Evolutionary conservation across 2,797 vertebrate species (phyloP).

Genomic region (Crypturellus tataupa): DNA sequence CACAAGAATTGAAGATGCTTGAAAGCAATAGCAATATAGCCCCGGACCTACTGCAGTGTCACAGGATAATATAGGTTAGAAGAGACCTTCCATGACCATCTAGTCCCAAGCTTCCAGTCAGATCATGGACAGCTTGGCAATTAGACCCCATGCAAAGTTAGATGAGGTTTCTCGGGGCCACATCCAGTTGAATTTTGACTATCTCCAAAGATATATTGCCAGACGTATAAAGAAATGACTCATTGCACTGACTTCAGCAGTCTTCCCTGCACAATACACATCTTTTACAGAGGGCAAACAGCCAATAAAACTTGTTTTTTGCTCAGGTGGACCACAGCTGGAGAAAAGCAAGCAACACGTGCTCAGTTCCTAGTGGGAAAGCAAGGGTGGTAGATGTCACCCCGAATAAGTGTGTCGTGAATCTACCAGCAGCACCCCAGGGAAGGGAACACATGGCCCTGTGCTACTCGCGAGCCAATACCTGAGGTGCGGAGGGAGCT

Average conservation of each 20-base stretch:
- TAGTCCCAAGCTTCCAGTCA: not conserved
- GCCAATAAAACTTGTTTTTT: accelerated
- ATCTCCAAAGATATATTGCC: accelerated
- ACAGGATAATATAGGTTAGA: not conserved
- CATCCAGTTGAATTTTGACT: not conserved
- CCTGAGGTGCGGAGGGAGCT: constrained; percentile 93
- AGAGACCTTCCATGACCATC: not conserved
- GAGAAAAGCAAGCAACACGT: accelerated
- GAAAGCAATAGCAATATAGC: accelerated
- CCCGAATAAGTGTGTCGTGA: not conserved
- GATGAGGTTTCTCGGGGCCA: not conserved
- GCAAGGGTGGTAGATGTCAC: accelerated
- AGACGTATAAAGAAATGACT: accelerated
- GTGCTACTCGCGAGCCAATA: constrained; percentile 39
- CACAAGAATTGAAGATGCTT: not conserved
- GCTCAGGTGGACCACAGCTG: not conserved
- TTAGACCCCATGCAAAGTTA: not conserved
- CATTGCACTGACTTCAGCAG: accelerated
- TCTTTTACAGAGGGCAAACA: accelerated
- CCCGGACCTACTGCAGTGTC: not conserved
- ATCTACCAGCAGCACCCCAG: not conserved
- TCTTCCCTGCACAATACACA: accelerated
- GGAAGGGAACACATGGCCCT: accelerated
- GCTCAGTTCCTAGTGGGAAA: accelerated
- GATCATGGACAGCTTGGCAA: not conserved